A percentile compares a stretch with the other conserved stretches of the same genome.
These are phyloP conservation scores for Agelaius tricolor DNA, from an alignment of 2,113 vertebrate species.

Conservation along the genomic window DNA sequence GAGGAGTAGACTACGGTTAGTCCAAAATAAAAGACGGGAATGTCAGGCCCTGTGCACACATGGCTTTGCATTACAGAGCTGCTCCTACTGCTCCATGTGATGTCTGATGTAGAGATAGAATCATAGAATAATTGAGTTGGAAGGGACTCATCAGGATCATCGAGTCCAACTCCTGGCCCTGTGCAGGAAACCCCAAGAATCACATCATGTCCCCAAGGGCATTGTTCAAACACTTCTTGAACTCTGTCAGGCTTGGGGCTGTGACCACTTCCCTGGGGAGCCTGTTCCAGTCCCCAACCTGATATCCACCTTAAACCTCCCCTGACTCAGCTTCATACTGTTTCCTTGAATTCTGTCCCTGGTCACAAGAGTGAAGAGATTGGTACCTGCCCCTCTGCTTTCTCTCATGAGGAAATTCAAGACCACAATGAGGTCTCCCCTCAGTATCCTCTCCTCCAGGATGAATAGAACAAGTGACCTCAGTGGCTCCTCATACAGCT, in stretches of 20 bases:
- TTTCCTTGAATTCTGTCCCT: neutral
- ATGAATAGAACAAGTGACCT: neutral
- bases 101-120: neutral
- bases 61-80: neutral
- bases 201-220: accelerated
- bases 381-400: neutral
- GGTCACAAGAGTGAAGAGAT: neutral
- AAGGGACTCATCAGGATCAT: neutral
- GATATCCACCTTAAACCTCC: neutral
- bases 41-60: neutral
- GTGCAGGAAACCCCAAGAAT: neutral
- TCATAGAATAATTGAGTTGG: neutral
- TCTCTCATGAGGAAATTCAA: neutral
- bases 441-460: neutral
- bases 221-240: neutral
- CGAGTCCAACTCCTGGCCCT: neutral
- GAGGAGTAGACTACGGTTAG: neutral
- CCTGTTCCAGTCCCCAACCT: no score
- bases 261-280: neutral
- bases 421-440: neutral
- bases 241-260: neutral
- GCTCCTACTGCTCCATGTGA: neutral
- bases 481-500: neutral
- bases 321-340: neutral
- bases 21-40: neutral